Conservation (phyloP, 2,113 vertebrate genomes). For the Gambusia affinis region DNA sequence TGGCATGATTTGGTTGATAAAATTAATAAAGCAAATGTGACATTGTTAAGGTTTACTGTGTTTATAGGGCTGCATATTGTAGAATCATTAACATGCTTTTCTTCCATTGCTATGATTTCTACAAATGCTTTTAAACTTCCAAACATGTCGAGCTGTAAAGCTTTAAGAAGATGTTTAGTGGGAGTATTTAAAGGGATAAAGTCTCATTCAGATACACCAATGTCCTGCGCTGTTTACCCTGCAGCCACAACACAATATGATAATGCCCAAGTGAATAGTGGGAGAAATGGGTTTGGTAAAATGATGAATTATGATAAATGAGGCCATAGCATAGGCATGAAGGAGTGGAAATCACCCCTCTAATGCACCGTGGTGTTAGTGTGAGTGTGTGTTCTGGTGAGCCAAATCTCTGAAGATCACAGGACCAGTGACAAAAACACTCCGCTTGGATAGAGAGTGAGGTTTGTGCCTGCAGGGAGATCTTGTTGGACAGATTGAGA, state of each 20-base stretch:
- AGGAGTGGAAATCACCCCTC: slow-evolving; percentile 58
- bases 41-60: background rate
- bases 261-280: slow-evolving; percentile 64
- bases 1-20: too few species aligned
- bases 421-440: slow-evolving; percentile 48
- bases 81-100: slow-evolving; percentile 44
- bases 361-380: slow-evolving; percentile 63
- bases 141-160: slow-evolving; percentile 40
- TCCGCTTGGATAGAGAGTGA: slow-evolving; percentile 51
- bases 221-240: slow-evolving; percentile 30
- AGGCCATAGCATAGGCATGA: slow-evolving; percentile 74
- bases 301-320: slow-evolving; percentile 78
- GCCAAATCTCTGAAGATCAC: slow-evolving; percentile 36
- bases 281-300: slow-evolving; percentile 63
- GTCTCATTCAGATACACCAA: slow-evolving; percentile 42
- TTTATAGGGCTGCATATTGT: slow-evolving; percentile 12
- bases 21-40: too few species aligned
- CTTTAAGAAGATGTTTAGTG: slow-evolving; percentile 47
- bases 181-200: slow-evolving; percentile 61
- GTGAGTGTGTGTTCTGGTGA: slow-evolving; percentile 27
- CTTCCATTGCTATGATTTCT: slow-evolving; percentile 13
- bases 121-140: slow-evolving; percentile 23
- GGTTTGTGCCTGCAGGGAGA: slow-evolving; percentile 45
- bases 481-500: slow-evolving; percentile 30
- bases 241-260: slow-evolving; percentile 64